Evolutionary conservation across 2,113 vertebrate species (phyloP), one percentile per base, ranked within the genome.

Genomic region (Chaetodon trifascialis): DNA sequence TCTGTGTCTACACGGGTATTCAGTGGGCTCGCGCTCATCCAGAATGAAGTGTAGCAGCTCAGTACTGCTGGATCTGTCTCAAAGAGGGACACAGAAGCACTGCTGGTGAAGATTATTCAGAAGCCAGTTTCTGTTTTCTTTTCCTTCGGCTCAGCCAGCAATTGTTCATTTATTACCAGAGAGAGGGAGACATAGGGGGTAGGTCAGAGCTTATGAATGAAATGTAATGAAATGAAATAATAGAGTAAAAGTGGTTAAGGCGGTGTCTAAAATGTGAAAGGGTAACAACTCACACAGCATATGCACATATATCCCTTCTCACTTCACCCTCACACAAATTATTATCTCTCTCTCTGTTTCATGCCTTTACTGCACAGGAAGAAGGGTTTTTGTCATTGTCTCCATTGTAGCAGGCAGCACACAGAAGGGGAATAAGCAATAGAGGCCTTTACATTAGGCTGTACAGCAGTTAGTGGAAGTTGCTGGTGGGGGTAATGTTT

Each of bases 81-180:
- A 84, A 72, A 73, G 0, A 60, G 42, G 17, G 66, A 55, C 56
- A 2, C 42, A 23, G 55, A 46, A 17, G 44, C 55, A 16, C 65
- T 73, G 51, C 51, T 66, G 51, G 38, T 54, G 67, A 67, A 72
- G 81, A 74, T 87, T 65, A 80, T 77, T 80, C 59, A 80, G 73
- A 84, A 75, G 76, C 72, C 58, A 76, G 59, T 84, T 88, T 75
- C 63, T 77, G 63, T 85, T 87, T 86, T 79, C 62, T 78, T 88
- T 88, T 79, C 63, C 74, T 83, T 82, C 54, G 17, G 78, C 83
- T 82, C 65, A 46, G 80, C 75, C 75, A 89, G 80, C 44, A 69
- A 59, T 77, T 72, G 44, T 87, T 86, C 42, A 85, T 81, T 73
- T 83, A 69, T 82, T 70, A 76, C 42, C 58, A 73, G 56, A 59